phyloP scores from a whole-genome alignment of 2,888 invertebrate species.

The Drosophila siamana region DNA sequence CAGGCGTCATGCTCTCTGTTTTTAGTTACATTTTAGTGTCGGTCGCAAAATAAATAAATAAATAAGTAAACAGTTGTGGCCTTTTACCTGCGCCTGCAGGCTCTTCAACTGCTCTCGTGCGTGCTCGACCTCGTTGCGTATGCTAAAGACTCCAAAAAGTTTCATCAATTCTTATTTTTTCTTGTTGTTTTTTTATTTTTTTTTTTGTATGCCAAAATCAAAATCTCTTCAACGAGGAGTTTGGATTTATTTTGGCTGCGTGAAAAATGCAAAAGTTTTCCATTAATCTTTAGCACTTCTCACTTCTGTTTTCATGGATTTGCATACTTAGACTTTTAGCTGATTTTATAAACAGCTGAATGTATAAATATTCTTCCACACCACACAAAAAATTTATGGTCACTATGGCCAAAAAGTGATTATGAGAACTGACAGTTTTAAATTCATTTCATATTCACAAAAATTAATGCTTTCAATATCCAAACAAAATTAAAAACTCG shows the following conservation, averaged over 20 bases:
- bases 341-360: slow-evolving; percentile 56
- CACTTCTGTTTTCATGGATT: slow-evolving; percentile 64
- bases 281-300: slow-evolving; percentile 75
- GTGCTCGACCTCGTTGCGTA: slow-evolving; percentile 62
- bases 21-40: slow-evolving; percentile 80
- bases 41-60: slow-evolving; percentile 73
- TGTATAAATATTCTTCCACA: slow-evolving; percentile 42
- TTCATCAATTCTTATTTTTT: background rate
- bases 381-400: slow-evolving; percentile 37
- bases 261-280: slow-evolving; percentile 65
- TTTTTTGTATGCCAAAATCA: slow-evolving; percentile 26
- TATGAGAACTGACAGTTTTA: background rate
- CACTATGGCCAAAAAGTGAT: slow-evolving; percentile 9
- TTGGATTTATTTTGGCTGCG: slow-evolving; percentile 45
- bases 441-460: too few relatives aligned
- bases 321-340: slow-evolving; percentile 61
- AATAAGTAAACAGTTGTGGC: slow-evolving; percentile 74
- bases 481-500: background rate
- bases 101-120: slow-evolving; percentile 51
- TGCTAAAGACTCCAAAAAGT: slow-evolving; percentile 64
- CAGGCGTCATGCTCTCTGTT: slow-evolving; percentile 45
- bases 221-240: slow-evolving; percentile 47
- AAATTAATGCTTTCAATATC: background rate
- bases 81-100: slow-evolving; percentile 57
- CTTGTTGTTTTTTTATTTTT: background rate